Evolutionary conservation across 2,888 invertebrate genomes (phyloP).

Genomic region (Napeogenes inachia): DNA sequence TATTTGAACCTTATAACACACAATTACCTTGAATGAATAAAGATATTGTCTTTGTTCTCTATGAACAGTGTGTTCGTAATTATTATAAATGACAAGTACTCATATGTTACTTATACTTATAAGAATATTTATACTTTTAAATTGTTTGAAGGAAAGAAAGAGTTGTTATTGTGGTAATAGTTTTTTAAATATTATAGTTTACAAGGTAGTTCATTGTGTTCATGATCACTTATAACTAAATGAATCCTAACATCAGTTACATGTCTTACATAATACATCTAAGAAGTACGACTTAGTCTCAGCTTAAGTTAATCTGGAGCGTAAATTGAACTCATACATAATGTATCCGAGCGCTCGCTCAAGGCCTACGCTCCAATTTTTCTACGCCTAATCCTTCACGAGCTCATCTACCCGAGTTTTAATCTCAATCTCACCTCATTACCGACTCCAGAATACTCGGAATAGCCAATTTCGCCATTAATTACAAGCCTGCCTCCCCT

Average conservation of each 20-base stretch:
- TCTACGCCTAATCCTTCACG: constrained; percentile 60
- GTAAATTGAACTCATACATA: constrained; percentile 38
- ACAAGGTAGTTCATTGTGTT: too few relatives aligned
- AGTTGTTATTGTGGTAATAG: too few relatives aligned
- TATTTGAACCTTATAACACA: too few relatives aligned
- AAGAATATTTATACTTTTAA: too few relatives aligned
- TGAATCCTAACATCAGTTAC: not conserved
- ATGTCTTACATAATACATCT: constrained; percentile 2
- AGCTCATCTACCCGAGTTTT: constrained; percentile 72
- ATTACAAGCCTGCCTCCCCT: constrained; percentile 61
- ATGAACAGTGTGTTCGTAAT: too few relatives aligned
- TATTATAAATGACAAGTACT: too few relatives aligned
- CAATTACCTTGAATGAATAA: too few relatives aligned
- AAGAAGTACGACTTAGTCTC: constrained; percentile 19
- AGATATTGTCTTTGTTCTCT: too few relatives aligned
- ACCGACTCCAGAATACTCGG: constrained; percentile 71
- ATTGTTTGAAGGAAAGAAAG: too few relatives aligned
- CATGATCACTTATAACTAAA: not conserved
- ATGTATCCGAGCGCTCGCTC: constrained; percentile 31
- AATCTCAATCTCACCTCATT: constrained; percentile 77
- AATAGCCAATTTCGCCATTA: constrained; percentile 76
- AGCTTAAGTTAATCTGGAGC: constrained; percentile 25
- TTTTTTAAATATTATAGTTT: too few relatives aligned
- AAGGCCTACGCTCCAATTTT: constrained; percentile 35
- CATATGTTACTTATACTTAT: too few relatives aligned